phyloP scores from a whole-genome alignment of 2,797 vertebrate genomes.

The Synaphobranchus kaupii region DNA sequence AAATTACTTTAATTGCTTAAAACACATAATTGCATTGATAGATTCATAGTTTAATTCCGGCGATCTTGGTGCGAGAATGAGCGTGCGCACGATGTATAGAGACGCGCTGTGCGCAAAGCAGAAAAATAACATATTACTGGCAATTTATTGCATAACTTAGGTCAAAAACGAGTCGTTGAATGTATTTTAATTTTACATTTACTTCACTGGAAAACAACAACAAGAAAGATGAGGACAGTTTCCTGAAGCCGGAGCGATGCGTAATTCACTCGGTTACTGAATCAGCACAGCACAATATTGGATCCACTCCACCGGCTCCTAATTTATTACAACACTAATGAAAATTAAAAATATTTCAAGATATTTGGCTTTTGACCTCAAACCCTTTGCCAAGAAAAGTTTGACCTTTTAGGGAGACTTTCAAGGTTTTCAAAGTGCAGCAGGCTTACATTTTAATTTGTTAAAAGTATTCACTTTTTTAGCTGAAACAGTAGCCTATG shows the following conservation, averaged over 20 bases:
- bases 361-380: constrained; percentile 20
- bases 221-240: background rate
- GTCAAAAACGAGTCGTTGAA: background rate
- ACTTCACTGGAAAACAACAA: constrained; percentile 10
- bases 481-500: background rate
- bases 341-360: constrained; percentile 15
- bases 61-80: constrained; percentile 46
- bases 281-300: background rate
- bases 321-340: constrained; percentile 21
- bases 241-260: background rate
- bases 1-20: constrained; percentile 83
- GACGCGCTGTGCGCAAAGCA: background rate
- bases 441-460: background rate
- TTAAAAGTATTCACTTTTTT: constrained; percentile 7
- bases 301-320: background rate
- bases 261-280: background rate
- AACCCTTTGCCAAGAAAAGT: constrained; percentile 22
- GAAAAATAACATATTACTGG: constrained; percentile 11
- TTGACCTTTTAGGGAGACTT: background rate
- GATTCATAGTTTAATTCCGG: constrained; percentile 83
- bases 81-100: background rate
- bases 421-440: constrained; percentile 8
- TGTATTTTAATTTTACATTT: background rate
- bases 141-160: constrained; percentile 16
- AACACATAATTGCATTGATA: constrained; percentile 84